A percentile compares a stretch with the other conserved stretches of the same genome.
These are phyloP conservation scores for Drosophila sp. DNA, from an alignment of 1,140 invertebrate species.

Conservation along the genomic window DNA sequence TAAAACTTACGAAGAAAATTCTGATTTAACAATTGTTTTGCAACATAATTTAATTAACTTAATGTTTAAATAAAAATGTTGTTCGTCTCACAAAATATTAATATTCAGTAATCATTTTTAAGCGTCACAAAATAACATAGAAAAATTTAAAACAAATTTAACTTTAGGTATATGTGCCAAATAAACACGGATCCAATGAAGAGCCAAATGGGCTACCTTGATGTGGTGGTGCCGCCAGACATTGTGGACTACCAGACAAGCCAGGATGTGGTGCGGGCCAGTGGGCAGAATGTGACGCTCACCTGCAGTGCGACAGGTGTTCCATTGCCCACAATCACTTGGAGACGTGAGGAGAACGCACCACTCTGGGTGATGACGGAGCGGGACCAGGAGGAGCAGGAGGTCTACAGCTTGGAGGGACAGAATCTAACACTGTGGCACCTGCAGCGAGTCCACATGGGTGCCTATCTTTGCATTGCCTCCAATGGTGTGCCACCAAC, in stretches of 20 bases:
- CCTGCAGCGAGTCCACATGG: constrained; percentile 84
- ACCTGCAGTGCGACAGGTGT: constrained; percentile 90
- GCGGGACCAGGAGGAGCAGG: constrained; percentile 3
- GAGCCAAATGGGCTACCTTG: constrained; percentile 93
- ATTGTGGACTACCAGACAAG: constrained; percentile 91
- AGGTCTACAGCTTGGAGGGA: constrained; percentile 84
- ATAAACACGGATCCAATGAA: constrained; percentile 97
- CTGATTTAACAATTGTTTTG: too few species aligned
- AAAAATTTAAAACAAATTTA: too few species aligned
- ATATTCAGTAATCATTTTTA: too few species aligned
- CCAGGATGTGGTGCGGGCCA: constrained; percentile 89
- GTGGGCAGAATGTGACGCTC: constrained; percentile 91
- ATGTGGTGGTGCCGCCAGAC: constrained; percentile 93
- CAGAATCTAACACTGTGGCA: constrained; percentile 84
- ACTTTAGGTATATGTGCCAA: constrained; percentile 89
- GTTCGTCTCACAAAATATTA: too few species aligned
- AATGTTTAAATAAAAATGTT: too few species aligned
- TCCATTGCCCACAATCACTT: constrained; percentile 88
- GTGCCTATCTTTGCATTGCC: constrained; percentile 85
- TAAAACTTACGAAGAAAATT: too few species aligned
- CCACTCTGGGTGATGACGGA: constrained; percentile 81
- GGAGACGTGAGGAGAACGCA: constrained; percentile 88
- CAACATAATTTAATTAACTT: too few species aligned
- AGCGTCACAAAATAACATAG: too few species aligned
- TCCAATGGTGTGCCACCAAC: constrained; percentile 93